A percentile compares a stretch with the other conserved stretches of the same genome.
phyloP scores from a whole-genome alignment of 2,797 vertebrate species.

The Sebastes reedi region DNA sequence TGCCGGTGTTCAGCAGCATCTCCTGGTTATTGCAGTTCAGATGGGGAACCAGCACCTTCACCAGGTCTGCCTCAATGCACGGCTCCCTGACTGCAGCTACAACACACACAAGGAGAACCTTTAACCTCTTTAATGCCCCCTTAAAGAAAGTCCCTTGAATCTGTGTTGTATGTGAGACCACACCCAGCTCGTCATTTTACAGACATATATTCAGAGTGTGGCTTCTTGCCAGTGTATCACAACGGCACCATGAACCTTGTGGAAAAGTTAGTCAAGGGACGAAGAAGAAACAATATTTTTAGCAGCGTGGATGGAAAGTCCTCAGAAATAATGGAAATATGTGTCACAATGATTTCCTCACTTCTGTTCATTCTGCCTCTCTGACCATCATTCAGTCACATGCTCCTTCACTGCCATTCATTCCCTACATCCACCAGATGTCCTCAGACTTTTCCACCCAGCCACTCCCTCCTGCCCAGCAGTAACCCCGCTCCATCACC shows the following conservation, averaged over 20 bases:
- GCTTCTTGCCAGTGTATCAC: background rate
- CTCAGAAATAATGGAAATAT: background rate
- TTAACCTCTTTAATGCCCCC: background rate
- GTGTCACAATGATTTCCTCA: too few species aligned
- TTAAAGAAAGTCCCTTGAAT: background rate
- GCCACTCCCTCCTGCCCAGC: background rate
- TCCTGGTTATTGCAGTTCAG: slow-evolving; percentile 86
- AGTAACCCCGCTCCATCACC: background rate
- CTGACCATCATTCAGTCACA: background rate
- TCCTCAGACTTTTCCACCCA: too few species aligned
- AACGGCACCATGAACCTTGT: background rate
- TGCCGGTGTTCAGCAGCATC: slow-evolving; percentile 87
- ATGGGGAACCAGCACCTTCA: slow-evolving; percentile 84
- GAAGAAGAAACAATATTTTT: background rate
- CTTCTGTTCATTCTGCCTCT: background rate
- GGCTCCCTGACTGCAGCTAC: slow-evolving; percentile 85
- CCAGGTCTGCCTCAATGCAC: slow-evolving; percentile 88
- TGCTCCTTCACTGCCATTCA: too few species aligned
- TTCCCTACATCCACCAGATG: too few species aligned
- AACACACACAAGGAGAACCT: slow-evolving; percentile 2
- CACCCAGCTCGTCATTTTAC: background rate
- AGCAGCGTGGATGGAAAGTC: background rate
- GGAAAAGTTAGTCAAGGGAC: background rate
- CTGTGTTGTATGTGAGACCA: background rate
- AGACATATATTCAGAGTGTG: background rate